Evolutionary conservation across 1,140 invertebrate species (phyloP).

Genomic region (Orius laevigatus): DNA sequence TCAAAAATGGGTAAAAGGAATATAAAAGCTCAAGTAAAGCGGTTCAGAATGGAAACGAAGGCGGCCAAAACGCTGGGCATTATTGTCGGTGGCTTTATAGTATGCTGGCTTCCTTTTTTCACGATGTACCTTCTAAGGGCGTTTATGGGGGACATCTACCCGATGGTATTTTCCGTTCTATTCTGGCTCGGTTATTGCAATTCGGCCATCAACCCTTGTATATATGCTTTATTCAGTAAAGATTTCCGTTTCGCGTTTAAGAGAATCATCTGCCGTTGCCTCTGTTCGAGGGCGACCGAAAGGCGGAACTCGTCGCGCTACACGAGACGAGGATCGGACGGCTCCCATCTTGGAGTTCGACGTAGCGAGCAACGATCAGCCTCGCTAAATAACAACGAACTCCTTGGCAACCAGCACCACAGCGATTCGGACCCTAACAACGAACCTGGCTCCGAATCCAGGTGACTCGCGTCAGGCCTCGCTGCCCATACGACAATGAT

Average conservation of each 20-base stretch:
- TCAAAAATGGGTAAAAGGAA: constrained; percentile 67
- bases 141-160: constrained; percentile 56
- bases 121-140: constrained; percentile 76
- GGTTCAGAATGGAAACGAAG: constrained; percentile 81
- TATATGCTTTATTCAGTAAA: constrained; percentile 82
- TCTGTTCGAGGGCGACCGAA: constrained; percentile 32
- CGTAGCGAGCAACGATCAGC: constrained; percentile 19
- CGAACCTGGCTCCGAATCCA: constrained; percentile 31
- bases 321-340: constrained; percentile 44
- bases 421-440: constrained; percentile 33
- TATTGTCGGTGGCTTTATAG: constrained; percentile 83
- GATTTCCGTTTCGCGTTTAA: constrained; percentile 87
- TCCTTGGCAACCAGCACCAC: constrained; percentile 15
- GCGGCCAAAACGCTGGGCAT: constrained; percentile 86
- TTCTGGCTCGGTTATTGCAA: constrained; percentile 98
- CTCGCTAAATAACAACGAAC: constrained; percentile 20
- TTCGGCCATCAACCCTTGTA: constrained; percentile 83
- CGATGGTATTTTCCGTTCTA: constrained; percentile 70
- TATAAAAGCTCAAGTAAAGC: constrained; percentile 69
- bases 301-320: constrained; percentile 19
- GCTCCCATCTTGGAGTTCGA: constrained; percentile 34
- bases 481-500: too few relatives aligned
- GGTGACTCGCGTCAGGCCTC: constrained; percentile 28
- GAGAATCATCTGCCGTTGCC: constrained; percentile 70
- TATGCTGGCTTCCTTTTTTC: constrained; percentile 92